Evolutionary conservation across 2,797 vertebrate genomes (phyloP).

Genomic region (Peromyscus attwateri): DNA sequence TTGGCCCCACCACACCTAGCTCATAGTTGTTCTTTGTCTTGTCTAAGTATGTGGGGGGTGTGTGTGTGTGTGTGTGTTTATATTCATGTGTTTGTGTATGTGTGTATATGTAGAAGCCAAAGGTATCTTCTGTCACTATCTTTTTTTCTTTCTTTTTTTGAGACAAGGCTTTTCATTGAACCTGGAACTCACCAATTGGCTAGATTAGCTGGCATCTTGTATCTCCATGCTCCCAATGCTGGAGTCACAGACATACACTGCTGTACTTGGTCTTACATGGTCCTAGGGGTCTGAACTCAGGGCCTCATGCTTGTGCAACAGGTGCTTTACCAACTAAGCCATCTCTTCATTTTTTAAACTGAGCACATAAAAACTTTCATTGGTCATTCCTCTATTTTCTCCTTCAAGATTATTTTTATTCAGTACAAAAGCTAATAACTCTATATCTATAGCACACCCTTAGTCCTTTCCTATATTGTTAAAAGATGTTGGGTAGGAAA

Average conservation of each 20-base stretch:
- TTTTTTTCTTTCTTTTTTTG: not conserved
- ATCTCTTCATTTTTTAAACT: conserved; percentile 12
- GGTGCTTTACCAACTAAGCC: not conserved
- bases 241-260: not conserved
- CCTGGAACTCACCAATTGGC: not conserved
- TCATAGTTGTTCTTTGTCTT: not conserved
- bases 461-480: conserved; percentile 48
- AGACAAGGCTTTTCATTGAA: not conserved
- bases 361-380: conserved; percentile 14
- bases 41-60: not conserved
- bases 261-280: not conserved
- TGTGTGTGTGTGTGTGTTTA: not conserved
- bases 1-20: not conserved
- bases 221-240: not conserved
- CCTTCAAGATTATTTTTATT: conserved; percentile 53
- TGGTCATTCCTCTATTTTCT: conserved; percentile 10
- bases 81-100: not conserved
- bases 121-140: not conserved
- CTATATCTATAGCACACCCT: not conserved
- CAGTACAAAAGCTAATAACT: conserved; percentile 41
- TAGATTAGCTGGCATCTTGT: not conserved
- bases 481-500: not conserved
- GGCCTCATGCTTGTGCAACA: not conserved
- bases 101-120: not conserved
- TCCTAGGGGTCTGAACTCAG: not conserved